Evolutionary conservation across 2,797 vertebrate species (phyloP), one percentile per base, ranked within the genome.

Genomic region (Helostoma temminkii): DNA sequence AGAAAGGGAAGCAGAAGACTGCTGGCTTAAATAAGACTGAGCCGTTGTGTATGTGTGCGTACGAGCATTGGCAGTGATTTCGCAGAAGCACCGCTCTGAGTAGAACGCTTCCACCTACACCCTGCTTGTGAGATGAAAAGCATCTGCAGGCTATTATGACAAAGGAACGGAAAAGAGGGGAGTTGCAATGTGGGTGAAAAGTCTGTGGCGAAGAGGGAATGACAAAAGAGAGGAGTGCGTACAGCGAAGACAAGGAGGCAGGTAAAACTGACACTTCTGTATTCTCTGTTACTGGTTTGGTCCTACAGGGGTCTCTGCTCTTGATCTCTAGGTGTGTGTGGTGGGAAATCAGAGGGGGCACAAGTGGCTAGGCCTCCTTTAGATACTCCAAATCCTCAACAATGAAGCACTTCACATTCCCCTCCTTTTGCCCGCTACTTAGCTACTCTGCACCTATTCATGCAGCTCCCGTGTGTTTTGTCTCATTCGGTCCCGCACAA

Each of bases 31-130:
- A 76, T 76, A 68, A 65, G 16, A 36, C 45, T 2, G 54, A 69
- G 57, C 41, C 7, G n/a, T 26, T 34, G 22, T 61, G 63, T 42
- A 19, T 66, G 19, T 71, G 47, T 54, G 42, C 1, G 2, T 42
- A 57, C 21, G 50, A 60, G 58, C 59, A n/a, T 49, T 59, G 76
- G 73, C 67, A 66, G 36, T 12, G 43, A 37, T 76, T 71, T 67
- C 0, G 5, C 47, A 74, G 71, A 67, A 67, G 56, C 71, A 10
- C 5, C 3, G 47, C 66, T 85, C 59, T 3, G 56, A 76, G 79
- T 72, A 68, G 71, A 83, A 82, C 6, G 57, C 76, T 65, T 71
- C 88, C 84, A 81, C 86, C 86, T 80, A 90, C 88, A 76, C 76
- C 25, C 21, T 61, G 66, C 66, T 65, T 67, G 67, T 54, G 47